A percentile compares a stretch with the other conserved stretches of the same genome.
phyloP scores from a whole-genome alignment of 1,140 invertebrate species.

The Oreohelix idahoensis region DNA sequence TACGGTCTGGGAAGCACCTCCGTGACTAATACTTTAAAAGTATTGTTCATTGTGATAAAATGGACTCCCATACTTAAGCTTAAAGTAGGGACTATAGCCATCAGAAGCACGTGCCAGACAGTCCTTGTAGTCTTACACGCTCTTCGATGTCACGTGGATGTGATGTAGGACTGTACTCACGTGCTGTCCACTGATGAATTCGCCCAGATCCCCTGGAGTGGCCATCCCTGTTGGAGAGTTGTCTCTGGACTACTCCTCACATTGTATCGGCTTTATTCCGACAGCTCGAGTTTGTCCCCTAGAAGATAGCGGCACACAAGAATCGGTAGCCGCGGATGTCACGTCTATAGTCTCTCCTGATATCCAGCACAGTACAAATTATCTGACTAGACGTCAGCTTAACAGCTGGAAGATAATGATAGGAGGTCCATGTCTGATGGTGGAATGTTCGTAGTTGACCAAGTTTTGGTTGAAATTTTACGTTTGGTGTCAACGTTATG shows the following conservation, averaged over 20 bases:
- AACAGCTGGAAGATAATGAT: no score
- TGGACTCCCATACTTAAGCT: no score
- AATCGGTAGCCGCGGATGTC: background rate
- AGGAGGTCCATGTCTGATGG: no score
- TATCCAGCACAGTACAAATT: background rate
- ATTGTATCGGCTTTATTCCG: background rate
- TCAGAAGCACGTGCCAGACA: background rate
- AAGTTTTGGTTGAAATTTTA: no score
- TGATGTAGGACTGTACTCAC: background rate
- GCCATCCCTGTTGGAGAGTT: background rate
- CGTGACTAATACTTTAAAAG: no score
- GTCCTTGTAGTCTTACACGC: background rate
- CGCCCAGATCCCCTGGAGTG: background rate
- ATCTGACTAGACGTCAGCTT: background rate
- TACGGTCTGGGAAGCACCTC: no score
- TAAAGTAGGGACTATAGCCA: no score
- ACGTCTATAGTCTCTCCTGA: background rate
- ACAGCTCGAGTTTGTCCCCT: background rate
- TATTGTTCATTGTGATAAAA: no score
- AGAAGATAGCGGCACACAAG: background rate
- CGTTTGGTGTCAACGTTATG: no score
- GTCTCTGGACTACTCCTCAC: background rate
- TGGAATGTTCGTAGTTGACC: no score
- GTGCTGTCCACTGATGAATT: background rate
- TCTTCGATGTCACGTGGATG: background rate